Conservation (phyloP, 2,113 vertebrate species). For the Lampris megalopsis region DNA sequence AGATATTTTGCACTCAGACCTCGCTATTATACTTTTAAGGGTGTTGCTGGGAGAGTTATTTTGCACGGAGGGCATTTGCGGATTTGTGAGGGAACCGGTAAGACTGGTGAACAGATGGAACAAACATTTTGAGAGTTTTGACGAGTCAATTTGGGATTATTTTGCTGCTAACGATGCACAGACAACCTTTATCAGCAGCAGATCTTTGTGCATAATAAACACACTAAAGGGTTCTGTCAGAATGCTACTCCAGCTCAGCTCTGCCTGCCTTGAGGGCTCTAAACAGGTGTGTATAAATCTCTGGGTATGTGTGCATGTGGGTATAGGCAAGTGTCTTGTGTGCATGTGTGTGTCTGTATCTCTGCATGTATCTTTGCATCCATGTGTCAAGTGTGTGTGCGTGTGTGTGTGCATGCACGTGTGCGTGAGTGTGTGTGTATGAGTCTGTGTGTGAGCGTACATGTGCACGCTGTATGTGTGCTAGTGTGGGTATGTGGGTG, state of each 20-base stretch:
- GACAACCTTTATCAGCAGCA: constrained; percentile 6
- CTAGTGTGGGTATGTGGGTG: constrained; percentile 3
- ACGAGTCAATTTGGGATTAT: constrained; percentile 30
- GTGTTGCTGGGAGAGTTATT: not conserved
- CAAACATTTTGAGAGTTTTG: constrained; percentile 1
- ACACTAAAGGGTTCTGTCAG: constrained; percentile 38
- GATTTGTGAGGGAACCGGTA: not conserved
- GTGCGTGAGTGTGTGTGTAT: not conserved
- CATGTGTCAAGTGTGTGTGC: not conserved
- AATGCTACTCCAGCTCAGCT: constrained; percentile 17
- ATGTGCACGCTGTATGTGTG: not conserved
- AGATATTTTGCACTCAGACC: not conserved
- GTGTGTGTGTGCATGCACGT: not conserved
- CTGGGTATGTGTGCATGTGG: not conserved
- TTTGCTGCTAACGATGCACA: constrained; percentile 3
- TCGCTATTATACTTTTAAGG: not conserved
- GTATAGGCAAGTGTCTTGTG: not conserved
- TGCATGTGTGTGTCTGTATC: not conserved
- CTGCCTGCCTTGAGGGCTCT: constrained; percentile 58
- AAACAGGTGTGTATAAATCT: constrained; percentile 65
- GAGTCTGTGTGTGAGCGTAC: not conserved
- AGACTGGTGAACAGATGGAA: constrained; percentile 23
- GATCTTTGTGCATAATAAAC: constrained; percentile 21
- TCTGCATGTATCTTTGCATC: not conserved
- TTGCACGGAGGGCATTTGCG: not conserved